A percentile compares a stretch with the other conserved stretches of the same genome.
Conservation (phyloP, 1,140 invertebrate species). For the Microplitis mediator region DNA sequence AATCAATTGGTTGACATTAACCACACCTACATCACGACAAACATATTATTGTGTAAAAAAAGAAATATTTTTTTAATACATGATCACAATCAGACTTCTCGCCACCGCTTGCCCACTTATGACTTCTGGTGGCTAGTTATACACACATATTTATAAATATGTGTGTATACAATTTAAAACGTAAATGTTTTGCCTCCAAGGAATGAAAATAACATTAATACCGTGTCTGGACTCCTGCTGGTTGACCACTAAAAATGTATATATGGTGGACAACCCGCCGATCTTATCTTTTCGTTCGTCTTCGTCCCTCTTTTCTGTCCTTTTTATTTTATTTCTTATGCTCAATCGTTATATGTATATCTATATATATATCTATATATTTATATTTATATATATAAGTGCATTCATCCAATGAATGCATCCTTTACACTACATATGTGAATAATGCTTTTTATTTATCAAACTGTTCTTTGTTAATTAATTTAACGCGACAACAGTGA, state of each 20-base stretch:
- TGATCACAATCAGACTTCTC: too few species aligned
- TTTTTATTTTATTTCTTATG: too few species aligned
- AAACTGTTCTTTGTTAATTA: conserved; percentile 44
- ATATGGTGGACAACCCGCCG: conserved; percentile 41
- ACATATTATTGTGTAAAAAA: too few species aligned
- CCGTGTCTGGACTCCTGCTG: conserved; percentile 41
- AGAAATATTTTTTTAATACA: too few species aligned
- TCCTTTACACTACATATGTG: conserved; percentile 20
- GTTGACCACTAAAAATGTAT: conserved; percentile 40
- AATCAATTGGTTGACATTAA: too few species aligned
- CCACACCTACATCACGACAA: too few species aligned
- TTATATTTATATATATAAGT: not conserved
- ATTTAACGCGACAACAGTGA: conserved; percentile 32
- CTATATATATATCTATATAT: conserved; percentile 28
- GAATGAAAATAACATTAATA: conserved; percentile 54
- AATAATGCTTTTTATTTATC: conserved; percentile 48
- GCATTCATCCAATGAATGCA: conserved; percentile 35
- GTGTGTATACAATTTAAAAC: conserved; percentile 19
- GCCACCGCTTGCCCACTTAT: too few species aligned
- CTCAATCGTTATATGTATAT: conserved; percentile 16
- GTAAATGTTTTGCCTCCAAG: conserved; percentile 58
- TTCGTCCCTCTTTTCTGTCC: conserved; percentile 22
- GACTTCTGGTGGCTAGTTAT: not conserved
- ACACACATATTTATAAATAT: conserved; percentile 5
- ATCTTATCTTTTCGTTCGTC: conserved; percentile 42